phyloP scores from a whole-genome alignment of 2,888 invertebrate species.

The Caenorhabditis becei region DNA sequence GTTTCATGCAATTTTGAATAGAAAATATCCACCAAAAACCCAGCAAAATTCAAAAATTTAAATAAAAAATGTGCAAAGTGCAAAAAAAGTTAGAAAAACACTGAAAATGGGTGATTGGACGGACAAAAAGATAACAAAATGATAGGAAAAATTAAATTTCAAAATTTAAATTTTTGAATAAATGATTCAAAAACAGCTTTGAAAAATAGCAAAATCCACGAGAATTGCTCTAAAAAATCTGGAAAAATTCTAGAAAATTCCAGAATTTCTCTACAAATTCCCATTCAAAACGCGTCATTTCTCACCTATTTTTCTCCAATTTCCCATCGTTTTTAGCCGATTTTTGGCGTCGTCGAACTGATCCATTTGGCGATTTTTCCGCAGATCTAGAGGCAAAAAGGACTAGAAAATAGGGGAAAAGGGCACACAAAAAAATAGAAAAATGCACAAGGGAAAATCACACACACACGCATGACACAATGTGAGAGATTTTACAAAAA shows the following conservation, averaged over 20 bases:
- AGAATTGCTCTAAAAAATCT: conserved; percentile 24
- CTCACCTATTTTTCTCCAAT: conserved; percentile 49
- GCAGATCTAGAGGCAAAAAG: conserved; percentile 33
- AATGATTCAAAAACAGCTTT: neutral
- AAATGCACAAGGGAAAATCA: neutral
- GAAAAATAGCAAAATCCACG: conserved; percentile 20
- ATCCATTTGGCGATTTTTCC: conserved; percentile 14
- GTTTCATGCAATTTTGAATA: neutral
- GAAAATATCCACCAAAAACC: no score
- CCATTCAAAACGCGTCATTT: conserved; percentile 36
- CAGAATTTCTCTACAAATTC: no score
- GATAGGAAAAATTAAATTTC: no score
- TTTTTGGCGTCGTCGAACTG: conserved; percentile 29
- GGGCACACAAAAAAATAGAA: neutral
- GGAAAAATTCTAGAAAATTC: neutral
- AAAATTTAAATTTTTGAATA: conserved; percentile 1
- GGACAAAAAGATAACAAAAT: no score
- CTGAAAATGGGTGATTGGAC: conserved; percentile 4
- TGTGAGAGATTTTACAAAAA: neutral
- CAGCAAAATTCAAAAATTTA: neutral
- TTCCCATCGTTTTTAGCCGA: conserved; percentile 10
- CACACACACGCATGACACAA: conserved; percentile 21
- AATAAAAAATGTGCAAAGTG: neutral
- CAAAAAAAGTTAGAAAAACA: conserved; percentile 16
- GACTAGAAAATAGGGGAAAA: conserved; percentile 10